Percentiles rank a stretch among this genome's conserved stretches.
These are phyloP conservation scores for Delichon dasypus DNA, from an alignment of 2,797 vertebrate species.

Conservation along the genomic window DNA sequence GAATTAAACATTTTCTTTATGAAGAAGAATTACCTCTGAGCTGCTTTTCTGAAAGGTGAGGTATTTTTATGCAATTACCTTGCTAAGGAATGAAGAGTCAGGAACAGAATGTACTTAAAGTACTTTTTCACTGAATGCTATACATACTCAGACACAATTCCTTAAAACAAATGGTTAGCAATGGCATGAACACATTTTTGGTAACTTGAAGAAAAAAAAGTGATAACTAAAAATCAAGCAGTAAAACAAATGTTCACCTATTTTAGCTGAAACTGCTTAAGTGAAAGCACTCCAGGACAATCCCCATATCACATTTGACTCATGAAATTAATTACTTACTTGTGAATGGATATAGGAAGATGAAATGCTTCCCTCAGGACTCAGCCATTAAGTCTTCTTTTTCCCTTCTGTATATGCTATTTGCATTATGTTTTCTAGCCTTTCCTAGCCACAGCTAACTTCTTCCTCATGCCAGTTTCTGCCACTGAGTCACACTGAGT, in stretches of 20 bases:
- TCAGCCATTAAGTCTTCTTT: not conserved
- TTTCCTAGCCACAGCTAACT: not conserved
- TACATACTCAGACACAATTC: not conserved
- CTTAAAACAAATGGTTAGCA: not conserved
- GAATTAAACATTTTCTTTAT: conserved; percentile 43
- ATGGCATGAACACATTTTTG: not conserved
- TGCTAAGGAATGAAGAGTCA: conserved; percentile 32
- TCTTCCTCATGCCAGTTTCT: not conserved
- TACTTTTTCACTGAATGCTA: not conserved
- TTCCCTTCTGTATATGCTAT: not conserved
- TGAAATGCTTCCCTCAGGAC: not conserved
- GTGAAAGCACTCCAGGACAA: conserved; percentile 10
- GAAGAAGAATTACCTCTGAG: conserved; percentile 18
- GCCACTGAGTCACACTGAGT: not conserved
- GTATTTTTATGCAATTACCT: conserved; percentile 33
- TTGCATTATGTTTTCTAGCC: not conserved
- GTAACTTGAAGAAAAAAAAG: not conserved
- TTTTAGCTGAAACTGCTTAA: not conserved
- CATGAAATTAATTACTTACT: conserved; percentile 48
- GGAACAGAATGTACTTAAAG: not conserved
- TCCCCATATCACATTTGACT: not conserved
- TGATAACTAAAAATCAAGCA: conserved; percentile 22
- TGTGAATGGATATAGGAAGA: conserved; percentile 12
- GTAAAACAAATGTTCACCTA: conserved; percentile 28
- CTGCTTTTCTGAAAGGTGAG: conserved; percentile 48